Evolutionary conservation across 2,113 vertebrate species (phyloP), one percentile per base, ranked within the genome.

Genomic region (Progne subis): DNA sequence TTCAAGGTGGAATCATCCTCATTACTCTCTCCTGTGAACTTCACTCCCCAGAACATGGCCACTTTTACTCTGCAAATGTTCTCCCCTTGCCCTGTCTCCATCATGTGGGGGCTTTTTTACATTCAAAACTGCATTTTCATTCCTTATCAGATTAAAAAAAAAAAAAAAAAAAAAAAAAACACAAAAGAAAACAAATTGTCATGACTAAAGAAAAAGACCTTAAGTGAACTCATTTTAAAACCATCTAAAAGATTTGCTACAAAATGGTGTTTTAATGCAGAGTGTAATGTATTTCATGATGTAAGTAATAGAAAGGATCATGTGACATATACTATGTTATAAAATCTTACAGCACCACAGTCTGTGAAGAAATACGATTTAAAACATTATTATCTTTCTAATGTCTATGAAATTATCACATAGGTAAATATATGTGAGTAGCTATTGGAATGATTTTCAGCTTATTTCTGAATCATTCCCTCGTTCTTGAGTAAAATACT

Each of bases 31-130:
- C 17, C 57, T 68, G 9, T 68, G 43, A 49, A 4, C 21, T 43
- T 3, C 9, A 41, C 18, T 70, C 37, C 9, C 18, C 25, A 72
- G 15, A 6, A 55, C 11, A 11, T 5, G 3, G 8, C 12, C 20
- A 52, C 32, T 37, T 72, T 16, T 18, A 46, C 11, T 39, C 41
- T 31, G 17, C 0, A 1, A 24, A 12, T 26, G 2, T 24, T n/a
- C 8, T 61, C 20, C 9, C 4, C 2, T 84, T 60, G 8, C 10
- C 8, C 65, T 87, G 6, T 52, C 2, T 28, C 8, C 7, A 7
- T 72, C 68, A 59, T 18, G 29, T n/a, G 7, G 31, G 14, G 14
- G 0, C 1, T 25, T 65, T 68, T 74, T 78, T 18, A 25, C 15
- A 56, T 56, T 44, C 32, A 17, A 86, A 70, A 41, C 15, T 34